These are phyloP conservation scores for Bujurquina vittata DNA, from an alignment of 2,113 vertebrate genomes.

Conservation along the genomic window DNA sequence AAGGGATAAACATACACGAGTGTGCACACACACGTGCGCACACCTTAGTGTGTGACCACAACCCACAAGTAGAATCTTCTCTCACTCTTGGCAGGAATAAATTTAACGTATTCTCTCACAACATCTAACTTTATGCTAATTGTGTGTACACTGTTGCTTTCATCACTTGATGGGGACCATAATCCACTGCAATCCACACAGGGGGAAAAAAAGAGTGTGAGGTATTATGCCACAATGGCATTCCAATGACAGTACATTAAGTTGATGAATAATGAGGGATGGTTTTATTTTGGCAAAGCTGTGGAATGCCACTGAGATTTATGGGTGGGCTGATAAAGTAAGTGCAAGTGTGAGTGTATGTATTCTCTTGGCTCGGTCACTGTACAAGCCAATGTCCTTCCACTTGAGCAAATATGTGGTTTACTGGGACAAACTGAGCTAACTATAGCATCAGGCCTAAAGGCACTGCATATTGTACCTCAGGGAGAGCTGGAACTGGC, in stretches of 20 bases:
- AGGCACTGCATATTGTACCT: constrained; percentile 18
- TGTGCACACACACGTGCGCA: too few species aligned
- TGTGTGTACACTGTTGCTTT: too few species aligned
- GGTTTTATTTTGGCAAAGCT: background rate
- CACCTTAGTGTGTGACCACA: too few species aligned
- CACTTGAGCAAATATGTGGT: constrained; percentile 64
- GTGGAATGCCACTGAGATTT: background rate
- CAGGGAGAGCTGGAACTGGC: background rate
- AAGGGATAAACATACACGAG: background rate
- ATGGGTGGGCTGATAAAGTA: background rate
- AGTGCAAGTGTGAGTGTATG: background rate
- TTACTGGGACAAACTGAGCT: constrained; percentile 56
- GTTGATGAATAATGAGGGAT: background rate
- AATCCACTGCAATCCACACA: too few species aligned
- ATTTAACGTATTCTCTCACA: too few species aligned
- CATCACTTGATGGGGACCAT: too few species aligned
- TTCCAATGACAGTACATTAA: background rate
- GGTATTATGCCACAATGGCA: too few species aligned
- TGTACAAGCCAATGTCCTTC: constrained; percentile 42
- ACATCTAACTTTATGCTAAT: too few species aligned
- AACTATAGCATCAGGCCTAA: constrained; percentile 46
- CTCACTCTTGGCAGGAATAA: too few species aligned
- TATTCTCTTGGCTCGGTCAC: background rate
- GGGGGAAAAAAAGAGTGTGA: too few species aligned
- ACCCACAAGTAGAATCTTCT: too few species aligned